Evolutionary conservation across 2,888 invertebrate genomes (phyloP).

Genomic region (Acrobasis repandana): DNA sequence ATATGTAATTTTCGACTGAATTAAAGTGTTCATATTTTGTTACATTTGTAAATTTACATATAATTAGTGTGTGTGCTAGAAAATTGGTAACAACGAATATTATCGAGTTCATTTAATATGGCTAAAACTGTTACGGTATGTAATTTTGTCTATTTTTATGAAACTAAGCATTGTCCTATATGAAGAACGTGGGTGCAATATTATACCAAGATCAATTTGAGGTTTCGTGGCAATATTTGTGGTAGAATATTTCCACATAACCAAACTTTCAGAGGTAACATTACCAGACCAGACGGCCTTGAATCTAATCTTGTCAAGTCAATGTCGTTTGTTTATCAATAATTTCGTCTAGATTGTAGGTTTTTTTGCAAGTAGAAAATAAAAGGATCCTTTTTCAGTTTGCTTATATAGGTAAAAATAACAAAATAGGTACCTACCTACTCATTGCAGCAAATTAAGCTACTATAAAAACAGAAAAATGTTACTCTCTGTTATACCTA

Average conservation of each 20-base stretch:
- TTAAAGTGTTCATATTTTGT: slow-evolving; percentile 32
- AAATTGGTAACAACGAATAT: slow-evolving; percentile 40
- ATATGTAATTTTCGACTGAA: slow-evolving; percentile 19
- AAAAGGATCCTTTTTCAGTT: background rate
- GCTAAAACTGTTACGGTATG: slow-evolving; percentile 55
- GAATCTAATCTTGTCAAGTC: slow-evolving; percentile 80
- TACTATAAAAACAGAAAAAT: no score
- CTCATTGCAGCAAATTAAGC: no score
- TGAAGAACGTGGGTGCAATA: background rate
- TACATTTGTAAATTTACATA: slow-evolving; percentile 22
- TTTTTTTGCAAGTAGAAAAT: no score
- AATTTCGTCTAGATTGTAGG: slow-evolving; percentile 41
- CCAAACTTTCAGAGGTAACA: slow-evolving; percentile 66
- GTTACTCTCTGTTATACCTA: no score
- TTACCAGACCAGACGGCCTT: slow-evolving; percentile 73
- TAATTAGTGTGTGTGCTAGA: slow-evolving; percentile 37
- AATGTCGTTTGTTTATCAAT: slow-evolving; percentile 75
- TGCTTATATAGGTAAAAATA: background rate
- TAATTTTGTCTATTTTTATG: slow-evolving; percentile 26
- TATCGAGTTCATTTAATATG: slow-evolving; percentile 56
- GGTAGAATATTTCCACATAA: slow-evolving; percentile 51
- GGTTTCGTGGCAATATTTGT: slow-evolving; percentile 5
- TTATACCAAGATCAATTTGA: background rate
- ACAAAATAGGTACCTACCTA: no score
- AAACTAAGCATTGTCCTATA: background rate